phyloP scores from a whole-genome alignment of 2,113 vertebrate species.

The Microcebus jonahi region DNA sequence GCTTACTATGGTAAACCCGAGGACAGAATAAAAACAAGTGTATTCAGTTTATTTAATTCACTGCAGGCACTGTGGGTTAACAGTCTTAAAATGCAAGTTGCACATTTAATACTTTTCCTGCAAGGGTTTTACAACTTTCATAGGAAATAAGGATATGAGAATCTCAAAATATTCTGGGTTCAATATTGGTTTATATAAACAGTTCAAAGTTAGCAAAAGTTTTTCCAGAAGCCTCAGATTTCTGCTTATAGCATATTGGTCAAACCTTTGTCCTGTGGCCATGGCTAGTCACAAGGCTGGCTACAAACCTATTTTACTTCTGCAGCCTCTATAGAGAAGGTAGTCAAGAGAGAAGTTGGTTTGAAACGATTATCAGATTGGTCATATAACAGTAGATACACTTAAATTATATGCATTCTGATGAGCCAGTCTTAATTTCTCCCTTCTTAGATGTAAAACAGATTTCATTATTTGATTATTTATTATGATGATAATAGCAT shows the following conservation, averaged over 20 bases:
- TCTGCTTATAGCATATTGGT: not conserved
- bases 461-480: not conserved
- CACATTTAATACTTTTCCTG: not conserved
- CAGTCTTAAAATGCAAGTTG: not conserved
- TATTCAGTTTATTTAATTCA: conserved; percentile 47
- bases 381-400: not conserved
- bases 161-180: conserved; percentile 41
- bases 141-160: conserved; percentile 34
- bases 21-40: conserved; percentile 57
- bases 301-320: not conserved
- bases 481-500: not conserved
- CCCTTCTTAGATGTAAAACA: not conserved
- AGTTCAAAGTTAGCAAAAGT: conserved; percentile 10
- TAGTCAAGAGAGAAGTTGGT: not conserved
- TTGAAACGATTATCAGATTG: not conserved
- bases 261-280: not conserved
- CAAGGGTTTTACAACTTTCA: conserved; percentile 16
- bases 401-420: not conserved
- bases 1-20: not conserved
- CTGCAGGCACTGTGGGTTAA: not conserved
- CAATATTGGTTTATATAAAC: conserved; percentile 67
- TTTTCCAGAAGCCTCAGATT: conserved; percentile 47
- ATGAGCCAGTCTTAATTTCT: not conserved
- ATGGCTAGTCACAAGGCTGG: not conserved
- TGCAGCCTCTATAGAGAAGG: not conserved